Evolutionary conservation across 2,888 invertebrate species (phyloP), one percentile per base, ranked within the genome.

Genomic region (Drosophila putrida): DNA sequence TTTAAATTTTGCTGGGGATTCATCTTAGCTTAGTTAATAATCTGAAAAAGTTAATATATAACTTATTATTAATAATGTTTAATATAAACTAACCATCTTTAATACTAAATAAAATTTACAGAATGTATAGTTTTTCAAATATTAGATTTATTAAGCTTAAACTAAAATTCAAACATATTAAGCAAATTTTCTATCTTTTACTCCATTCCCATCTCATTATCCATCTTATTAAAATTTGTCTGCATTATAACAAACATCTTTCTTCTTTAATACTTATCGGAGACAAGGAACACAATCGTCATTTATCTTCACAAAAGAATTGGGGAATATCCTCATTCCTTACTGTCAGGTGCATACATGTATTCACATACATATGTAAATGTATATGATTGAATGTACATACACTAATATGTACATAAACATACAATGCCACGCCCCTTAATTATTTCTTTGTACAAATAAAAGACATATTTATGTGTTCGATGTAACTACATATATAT

Each of bases 1-100:
- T 74, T 87, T n/a, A 81, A 51, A 60, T 80, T 89, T 53, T 86
- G 84, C 51, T 78, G 70, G 4, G 78, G 75, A 83, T 88, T 90
- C 76, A 90, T 89, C 47, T 55, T 75, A 15, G 39, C n/a, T 60
- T 53, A 44, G 25, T 65, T 39, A 50, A 4, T 57, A 67, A 55
- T 62, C 66, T 78, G 51, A n/a, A 68, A 58, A 60, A 27, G 33
- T 4, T 13, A 62, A 31, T 20, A 33, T 35, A 25, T 20, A n/a
- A 13, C 47, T 38, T 4, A 10, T 25, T 8, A 28, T 13, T 44
- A 0, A 55, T 10, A 20, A 55, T n/a, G 15, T 15, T n/a, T 43
- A 25, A 20, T 9, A 41, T 4, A 6, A 13, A 6, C 25, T 28
- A 54, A 31, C 2, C 9, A 9, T 31, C 8, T 31, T 8, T 9